Evolutionary conservation across 2,797 vertebrate genomes (phyloP).

Genomic region (Cuculus canorus): DNA sequence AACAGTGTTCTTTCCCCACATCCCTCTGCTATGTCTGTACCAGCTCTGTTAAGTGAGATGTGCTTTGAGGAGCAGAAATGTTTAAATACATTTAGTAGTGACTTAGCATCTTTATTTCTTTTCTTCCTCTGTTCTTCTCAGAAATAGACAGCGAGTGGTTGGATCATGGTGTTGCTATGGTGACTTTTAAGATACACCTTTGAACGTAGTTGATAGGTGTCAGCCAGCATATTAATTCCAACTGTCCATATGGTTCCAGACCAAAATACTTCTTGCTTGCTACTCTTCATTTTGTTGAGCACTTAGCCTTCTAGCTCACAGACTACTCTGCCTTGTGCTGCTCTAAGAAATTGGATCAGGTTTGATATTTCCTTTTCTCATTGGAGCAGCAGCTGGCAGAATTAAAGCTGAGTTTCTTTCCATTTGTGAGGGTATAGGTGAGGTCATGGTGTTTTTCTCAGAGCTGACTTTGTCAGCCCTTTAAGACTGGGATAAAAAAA

Average conservation of each 20-base stretch:
- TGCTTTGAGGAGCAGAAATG: not conserved
- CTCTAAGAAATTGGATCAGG: not conserved
- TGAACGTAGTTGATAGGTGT: not conserved
- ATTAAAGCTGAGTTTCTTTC: not conserved
- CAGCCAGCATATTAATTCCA: conserved; percentile 21
- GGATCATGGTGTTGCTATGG: conserved; percentile 37
- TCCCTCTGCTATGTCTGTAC: not conserved
- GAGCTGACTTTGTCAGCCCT: not conserved
- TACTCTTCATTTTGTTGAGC: not conserved
- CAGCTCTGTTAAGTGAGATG: not conserved
- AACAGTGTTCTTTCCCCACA: not conserved
- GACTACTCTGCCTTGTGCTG: not conserved
- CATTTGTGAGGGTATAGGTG: not conserved
- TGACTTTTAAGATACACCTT: conserved; percentile 37
- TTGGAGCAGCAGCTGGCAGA: not conserved
- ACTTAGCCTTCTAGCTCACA: not conserved
- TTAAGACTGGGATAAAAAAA: not conserved
- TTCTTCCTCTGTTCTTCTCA: not conserved
- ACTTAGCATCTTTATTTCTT: not conserved
- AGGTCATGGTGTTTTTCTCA: not conserved
- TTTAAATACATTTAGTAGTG: not conserved
- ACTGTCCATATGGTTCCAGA: not conserved
- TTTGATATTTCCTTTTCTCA: not conserved
- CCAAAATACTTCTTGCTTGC: not conserved
- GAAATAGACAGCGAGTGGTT: not conserved